Conservation (phyloP, 92 coral and sea anemone genomes). For the Bergia sp. region DNA sequence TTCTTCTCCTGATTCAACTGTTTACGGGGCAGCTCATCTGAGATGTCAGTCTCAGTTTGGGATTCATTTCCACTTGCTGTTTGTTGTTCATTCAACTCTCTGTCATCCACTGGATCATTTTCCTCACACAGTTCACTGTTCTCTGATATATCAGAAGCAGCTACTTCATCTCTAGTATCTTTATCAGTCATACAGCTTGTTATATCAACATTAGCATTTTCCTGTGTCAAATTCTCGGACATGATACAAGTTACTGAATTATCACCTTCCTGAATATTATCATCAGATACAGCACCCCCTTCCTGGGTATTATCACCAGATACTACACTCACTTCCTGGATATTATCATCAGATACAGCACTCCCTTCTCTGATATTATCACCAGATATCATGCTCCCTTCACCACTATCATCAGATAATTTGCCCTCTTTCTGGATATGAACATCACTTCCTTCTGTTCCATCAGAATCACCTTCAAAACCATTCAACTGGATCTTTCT, state of each 20-base stretch:
- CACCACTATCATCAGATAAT: not conserved
- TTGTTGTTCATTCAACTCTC: not conserved
- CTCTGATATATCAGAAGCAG: not conserved
- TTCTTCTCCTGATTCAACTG: not conserved
- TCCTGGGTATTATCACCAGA: not conserved
- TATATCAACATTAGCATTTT: not conserved
- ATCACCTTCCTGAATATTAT: not conserved
- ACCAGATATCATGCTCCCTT: not conserved
- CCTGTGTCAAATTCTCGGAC: not conserved
- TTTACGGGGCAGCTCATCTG: slow-evolving; percentile 13
- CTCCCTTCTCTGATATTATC: not conserved
- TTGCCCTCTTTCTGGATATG: not conserved
- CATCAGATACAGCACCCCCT: not conserved
- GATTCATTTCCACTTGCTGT: not conserved
- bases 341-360: not conserved
- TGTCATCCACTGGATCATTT: not conserved
- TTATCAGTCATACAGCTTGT: not conserved
- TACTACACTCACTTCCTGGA: not conserved
- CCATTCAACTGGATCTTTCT: not conserved
- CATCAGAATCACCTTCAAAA: not conserved
- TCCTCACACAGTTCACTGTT: slow-evolving; percentile 1
- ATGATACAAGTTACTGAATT: not conserved
- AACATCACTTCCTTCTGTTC: not conserved
- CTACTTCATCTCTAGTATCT: not conserved
- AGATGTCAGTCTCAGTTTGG: not conserved